phyloP scores from a whole-genome alignment of 2,888 invertebrate species.

The Dichetophora obliterata region DNA sequence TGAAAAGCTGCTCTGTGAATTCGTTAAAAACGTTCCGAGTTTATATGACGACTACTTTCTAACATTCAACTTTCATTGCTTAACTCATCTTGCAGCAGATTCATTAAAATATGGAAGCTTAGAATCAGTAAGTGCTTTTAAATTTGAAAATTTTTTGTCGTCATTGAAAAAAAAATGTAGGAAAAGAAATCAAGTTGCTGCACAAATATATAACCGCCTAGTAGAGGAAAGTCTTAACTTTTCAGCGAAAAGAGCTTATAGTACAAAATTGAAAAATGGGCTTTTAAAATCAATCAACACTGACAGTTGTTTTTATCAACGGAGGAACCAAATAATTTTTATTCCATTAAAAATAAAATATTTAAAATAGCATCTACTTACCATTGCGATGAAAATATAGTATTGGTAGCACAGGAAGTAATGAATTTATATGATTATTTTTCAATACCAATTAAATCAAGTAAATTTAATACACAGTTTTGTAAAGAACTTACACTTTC shows the following conservation, averaged over 20 bases:
- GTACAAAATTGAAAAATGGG: neutral
- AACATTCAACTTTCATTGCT: neutral
- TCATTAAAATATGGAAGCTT: neutral
- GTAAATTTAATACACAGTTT: neutral
- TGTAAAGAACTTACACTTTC: too few species aligned
- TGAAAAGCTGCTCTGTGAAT: neutral
- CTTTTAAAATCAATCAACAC: neutral
- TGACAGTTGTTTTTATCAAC: neutral
- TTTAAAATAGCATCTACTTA: neutral
- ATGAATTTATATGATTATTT: slow-evolving; percentile 10
- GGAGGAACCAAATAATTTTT: neutral
- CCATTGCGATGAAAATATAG: neutral
- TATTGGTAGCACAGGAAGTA: neutral
- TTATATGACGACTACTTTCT: slow-evolving; percentile 6
- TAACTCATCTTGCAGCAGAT: neutral
- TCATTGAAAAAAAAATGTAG: neutral
- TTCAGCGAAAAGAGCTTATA: neutral
- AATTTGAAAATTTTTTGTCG: neutral
- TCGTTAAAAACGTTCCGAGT: neutral
- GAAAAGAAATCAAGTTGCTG: slow-evolving; percentile 1
- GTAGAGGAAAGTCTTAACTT: slow-evolving; percentile 6
- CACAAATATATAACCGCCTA: slow-evolving; percentile 2
- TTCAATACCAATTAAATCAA: slow-evolving; percentile 3
- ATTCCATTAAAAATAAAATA: neutral
- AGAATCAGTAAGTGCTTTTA: slow-evolving; percentile 11